phyloP scores from a whole-genome alignment of 2,797 vertebrate species.

The Dendrocincla tyrannina region DNA sequence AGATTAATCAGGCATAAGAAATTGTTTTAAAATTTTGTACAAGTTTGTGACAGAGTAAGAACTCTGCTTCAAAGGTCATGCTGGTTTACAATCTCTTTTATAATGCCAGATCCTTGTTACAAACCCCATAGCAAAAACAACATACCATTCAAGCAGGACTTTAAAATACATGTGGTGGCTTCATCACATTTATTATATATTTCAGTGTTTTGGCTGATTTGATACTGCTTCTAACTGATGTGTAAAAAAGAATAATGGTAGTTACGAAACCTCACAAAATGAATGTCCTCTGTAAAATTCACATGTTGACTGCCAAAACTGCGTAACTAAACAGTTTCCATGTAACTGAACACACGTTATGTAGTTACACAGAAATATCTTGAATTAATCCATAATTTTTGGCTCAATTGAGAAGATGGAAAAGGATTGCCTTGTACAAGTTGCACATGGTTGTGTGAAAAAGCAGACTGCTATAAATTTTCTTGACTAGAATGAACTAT shows the following conservation, averaged over 20 bases:
- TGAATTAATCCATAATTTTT: conserved; percentile 6
- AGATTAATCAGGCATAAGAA: not conserved
- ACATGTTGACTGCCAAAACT: conserved; percentile 12
- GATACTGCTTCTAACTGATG: not conserved
- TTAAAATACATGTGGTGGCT: not conserved
- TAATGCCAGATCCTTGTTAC: not conserved
- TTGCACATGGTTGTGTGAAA: conserved; percentile 27
- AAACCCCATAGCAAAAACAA: not conserved
- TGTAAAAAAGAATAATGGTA: not conserved
- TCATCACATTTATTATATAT: not conserved
- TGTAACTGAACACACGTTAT: not conserved
- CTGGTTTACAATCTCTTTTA: not conserved
- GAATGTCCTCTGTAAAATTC: conserved; percentile 55
- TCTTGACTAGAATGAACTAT: not conserved
- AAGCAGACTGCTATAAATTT: conserved; percentile 30
- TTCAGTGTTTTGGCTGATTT: not conserved
- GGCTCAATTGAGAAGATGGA: not conserved
- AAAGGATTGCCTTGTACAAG: not conserved
- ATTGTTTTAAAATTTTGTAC: not conserved
- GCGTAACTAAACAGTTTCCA: not conserved
- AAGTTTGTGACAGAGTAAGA: not conserved
- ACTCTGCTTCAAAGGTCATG: not conserved
- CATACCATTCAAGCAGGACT: not conserved
- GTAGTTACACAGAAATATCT: conserved; percentile 38
- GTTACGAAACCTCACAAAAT: not conserved